These are phyloP conservation scores for Marronus borbonicus DNA, from an alignment of 2,888 invertebrate genomes.

Conservation along the genomic window DNA sequence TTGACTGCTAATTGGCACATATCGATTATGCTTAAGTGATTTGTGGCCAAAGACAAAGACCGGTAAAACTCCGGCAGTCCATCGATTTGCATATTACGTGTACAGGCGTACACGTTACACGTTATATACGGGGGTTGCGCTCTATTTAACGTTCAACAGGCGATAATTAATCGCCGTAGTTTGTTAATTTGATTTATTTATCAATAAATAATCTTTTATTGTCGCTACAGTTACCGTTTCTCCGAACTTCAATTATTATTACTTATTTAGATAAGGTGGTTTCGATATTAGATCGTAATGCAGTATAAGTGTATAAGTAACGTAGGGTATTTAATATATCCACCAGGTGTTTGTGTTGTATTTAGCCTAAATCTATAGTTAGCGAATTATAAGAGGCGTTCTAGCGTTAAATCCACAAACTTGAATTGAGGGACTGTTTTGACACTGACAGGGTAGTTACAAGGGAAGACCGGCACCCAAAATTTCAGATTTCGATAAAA, in stretches of 20 bases:
- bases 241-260: constrained; percentile 13
- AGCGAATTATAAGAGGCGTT: neutral
- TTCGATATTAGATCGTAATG: neutral
- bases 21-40: constrained; percentile 49
- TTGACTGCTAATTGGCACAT: constrained; percentile 52
- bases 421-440: too few relatives aligned
- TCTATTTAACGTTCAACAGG: constrained; percentile 5
- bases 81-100: constrained; percentile 16
- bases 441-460: too few relatives aligned
- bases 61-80: constrained; percentile 33
- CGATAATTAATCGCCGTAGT: constrained; percentile 12
- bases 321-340: neutral
- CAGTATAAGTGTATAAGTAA: neutral
- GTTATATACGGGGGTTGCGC: constrained; percentile 25
- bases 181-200: constrained; percentile 38
- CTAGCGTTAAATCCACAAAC: neutral
- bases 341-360: neutral
- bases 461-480: too few relatives aligned
- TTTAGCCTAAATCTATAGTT: neutral
- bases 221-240: constrained; percentile 24
- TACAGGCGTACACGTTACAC: neutral
- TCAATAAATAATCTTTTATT: constrained; percentile 29
- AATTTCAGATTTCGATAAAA: too few relatives aligned
- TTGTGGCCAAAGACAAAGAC: constrained; percentile 44
- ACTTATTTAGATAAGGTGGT: constrained; percentile 3